phyloP scores from a whole-genome alignment of 2,797 vertebrate species.

The Chiloscyllium punctatum region DNA sequence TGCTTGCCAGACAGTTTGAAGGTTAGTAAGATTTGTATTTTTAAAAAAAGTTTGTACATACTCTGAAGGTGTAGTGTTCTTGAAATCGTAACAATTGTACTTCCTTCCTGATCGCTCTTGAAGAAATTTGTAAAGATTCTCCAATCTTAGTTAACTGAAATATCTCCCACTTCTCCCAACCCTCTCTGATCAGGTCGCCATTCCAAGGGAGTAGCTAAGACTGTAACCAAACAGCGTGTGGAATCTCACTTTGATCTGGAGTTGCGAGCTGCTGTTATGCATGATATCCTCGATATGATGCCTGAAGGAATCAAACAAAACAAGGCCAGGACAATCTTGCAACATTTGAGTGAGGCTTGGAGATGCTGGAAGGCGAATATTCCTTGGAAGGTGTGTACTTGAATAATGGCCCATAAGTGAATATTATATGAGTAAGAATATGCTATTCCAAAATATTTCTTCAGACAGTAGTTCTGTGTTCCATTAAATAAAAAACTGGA shows the following conservation, averaged over 20 bases:
- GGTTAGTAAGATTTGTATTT: conserved; percentile 57
- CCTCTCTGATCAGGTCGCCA: conserved; percentile 75
- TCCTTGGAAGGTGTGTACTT: conserved; percentile 82
- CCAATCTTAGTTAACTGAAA: not conserved
- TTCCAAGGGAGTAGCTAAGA: conserved; percentile 97
- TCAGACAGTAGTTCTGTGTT: not conserved
- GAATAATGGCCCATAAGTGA: rapidly evolving
- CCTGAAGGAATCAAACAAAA: conserved; percentile 99
- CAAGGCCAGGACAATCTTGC: conserved; percentile 96
- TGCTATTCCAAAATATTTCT: not conserved
- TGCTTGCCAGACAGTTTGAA: conserved; percentile 97
- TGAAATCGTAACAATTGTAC: not conserved
- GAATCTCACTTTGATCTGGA: conserved; percentile 99
- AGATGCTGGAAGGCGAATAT: conserved; percentile 99
- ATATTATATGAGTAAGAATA: not conserved
- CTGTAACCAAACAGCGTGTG: conserved; percentile 95
- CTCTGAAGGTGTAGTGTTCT: not conserved
- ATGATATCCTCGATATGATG: conserved; percentile 99
- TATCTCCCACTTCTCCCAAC: not conserved
- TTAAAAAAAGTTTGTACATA: not conserved
- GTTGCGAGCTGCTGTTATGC: conserved; percentile 95
- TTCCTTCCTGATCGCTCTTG: not conserved
- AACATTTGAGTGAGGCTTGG: conserved; percentile 98
- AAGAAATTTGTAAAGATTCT: not conserved
- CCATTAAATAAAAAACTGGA: not conserved